Evolutionary conservation across 2,888 invertebrate genomes (phyloP), one percentile per base, ranked within the genome.

Genomic region (Phasia obesa): DNA sequence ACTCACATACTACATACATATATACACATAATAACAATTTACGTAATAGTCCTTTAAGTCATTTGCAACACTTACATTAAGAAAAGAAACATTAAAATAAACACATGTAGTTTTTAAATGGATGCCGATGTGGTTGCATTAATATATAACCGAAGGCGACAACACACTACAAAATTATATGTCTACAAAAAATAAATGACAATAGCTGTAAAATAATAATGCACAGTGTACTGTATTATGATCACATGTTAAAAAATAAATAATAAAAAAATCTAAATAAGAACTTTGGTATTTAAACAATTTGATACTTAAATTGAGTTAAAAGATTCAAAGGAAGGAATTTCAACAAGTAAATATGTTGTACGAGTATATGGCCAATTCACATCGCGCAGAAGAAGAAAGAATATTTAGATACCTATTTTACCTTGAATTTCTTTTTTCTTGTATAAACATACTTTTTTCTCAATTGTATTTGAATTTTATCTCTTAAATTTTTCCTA

Each of bases 61-160:
- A 62, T 51, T 74, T 70, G 74, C 74, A 70, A 78, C 74, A 83
- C 59, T 78, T 69, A 69, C 42, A 64, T 64, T 38, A 23, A 27
- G 35, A 47, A 47, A 19, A 77, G 67, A 60, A 70, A 42, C 81
- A 81, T 77, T 76, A 71, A 81, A 77, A 71, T 78, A 70, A 69
- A 79, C 69, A 74, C 71, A 74, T 69, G 70, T 59, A 62, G 49
- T 76, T 67, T 60, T 44, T 59, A 59, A 77, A 70, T 75, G 64
- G 51, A 69, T 82, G 81, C 42, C 62, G 69, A 79, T 69, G 81
- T 84, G 73, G 82, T 60, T 75, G 77, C 80, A 82, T 80, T 80
- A 85, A 85, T 80, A 81, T 77, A 74, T 78, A 80, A 57, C 85
- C 70, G 27, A 71, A 62, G 74, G 79, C 81, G 73, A 70, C 57